Conservation (phyloP, 2,888 invertebrate genomes). For the Tipula confusa region DNA sequence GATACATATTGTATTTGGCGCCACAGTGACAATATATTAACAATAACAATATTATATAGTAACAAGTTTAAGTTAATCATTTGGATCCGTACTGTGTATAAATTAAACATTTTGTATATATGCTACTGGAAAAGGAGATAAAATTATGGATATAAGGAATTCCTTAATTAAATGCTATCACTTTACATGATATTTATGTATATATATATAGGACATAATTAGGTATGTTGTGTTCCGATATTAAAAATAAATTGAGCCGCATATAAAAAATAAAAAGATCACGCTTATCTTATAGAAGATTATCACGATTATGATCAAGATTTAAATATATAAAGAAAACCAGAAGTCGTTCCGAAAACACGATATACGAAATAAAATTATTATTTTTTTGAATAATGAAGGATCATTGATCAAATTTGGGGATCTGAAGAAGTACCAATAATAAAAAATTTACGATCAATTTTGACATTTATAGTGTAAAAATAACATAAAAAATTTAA, state of each 20-base stretch:
- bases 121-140: background rate
- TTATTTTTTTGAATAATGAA: background rate
- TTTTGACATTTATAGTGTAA: conserved; percentile 20
- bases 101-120: background rate
- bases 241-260: background rate
- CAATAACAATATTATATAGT: no score
- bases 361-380: conserved; percentile 16
- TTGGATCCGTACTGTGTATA: background rate
- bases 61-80: background rate
- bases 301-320: conserved; percentile 12
- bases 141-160: background rate
- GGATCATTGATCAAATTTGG: conserved; percentile 13
- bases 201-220: background rate
- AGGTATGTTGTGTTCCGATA: background rate
- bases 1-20: conserved; percentile 5
- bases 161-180: background rate
- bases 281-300: background rate
- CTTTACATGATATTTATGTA: background rate
- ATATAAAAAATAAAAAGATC: background rate
- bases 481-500: background rate
- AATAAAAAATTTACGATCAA: background rate
- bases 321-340: conserved; percentile 5
- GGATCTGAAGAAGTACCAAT: background rate
- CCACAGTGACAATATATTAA: background rate
- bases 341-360: background rate